Conservation (phyloP, 1,140 invertebrate genomes). For the Lordiphosa mommai region DNA sequence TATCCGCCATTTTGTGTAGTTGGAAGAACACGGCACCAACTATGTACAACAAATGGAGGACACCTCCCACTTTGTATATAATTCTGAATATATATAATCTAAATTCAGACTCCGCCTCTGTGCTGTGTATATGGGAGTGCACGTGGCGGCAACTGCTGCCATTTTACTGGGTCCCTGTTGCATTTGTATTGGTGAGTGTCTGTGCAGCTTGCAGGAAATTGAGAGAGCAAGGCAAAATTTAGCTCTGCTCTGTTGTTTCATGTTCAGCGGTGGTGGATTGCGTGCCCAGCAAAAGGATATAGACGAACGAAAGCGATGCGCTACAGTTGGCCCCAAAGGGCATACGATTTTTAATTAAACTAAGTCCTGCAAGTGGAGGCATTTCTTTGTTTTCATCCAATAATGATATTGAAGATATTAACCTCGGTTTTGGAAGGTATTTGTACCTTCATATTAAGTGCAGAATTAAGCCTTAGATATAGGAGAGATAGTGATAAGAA, state of each 20-base stretch:
- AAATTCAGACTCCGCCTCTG: constrained; percentile 68
- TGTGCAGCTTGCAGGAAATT: constrained; percentile 35
- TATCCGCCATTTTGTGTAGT: constrained; percentile 59
- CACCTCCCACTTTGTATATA: constrained; percentile 62
- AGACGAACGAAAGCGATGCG: constrained; percentile 34
- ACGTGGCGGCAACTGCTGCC: constrained; percentile 23
- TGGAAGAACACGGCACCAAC: constrained; percentile 5
- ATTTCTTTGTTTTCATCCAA: neutral
- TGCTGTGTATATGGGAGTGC: constrained; percentile 39
- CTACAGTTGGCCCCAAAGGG: constrained; percentile 23
- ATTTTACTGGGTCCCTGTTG: constrained; percentile 36
- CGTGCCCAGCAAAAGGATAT: constrained; percentile 7
- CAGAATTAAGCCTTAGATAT: too few relatives aligned
- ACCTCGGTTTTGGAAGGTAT: too few relatives aligned
- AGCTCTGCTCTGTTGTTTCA: constrained; percentile 11
- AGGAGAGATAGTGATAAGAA: too few relatives aligned
- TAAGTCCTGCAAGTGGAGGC: too few relatives aligned
- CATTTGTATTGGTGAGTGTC: constrained; percentile 48
- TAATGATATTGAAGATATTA: neutral
- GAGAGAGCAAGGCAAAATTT: constrained; percentile 23
- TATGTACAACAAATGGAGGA: constrained; percentile 2
- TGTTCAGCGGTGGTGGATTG: constrained; percentile 47
- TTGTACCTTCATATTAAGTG: too few relatives aligned
- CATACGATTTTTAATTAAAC: neutral
- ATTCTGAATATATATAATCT: constrained; percentile 26